Evolutionary conservation across 1,140 invertebrate species (phyloP), one percentile per base, ranked within the genome.

Genomic region (Tetramorium simillimum): DNA sequence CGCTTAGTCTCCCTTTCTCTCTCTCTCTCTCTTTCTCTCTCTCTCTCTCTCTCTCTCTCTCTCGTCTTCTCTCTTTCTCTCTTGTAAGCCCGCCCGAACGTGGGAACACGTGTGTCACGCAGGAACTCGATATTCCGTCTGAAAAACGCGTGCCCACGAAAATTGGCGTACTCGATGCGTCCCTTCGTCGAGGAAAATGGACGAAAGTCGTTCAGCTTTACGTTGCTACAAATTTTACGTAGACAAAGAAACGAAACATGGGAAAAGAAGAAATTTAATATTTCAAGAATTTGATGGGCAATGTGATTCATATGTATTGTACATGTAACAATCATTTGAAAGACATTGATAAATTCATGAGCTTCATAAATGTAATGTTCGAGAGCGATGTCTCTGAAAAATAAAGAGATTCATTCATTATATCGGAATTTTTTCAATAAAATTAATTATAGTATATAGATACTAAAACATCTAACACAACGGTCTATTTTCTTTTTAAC

Each of bases 31-130:
- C 56, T 24, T n/a, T 24, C 28, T 43, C 12, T 9, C n/a, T 18
- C 40, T 14, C 37, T n/a, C 62, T 40, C 28, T 63, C 60, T 37
- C 28, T 9, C 18, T 69, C n/a, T 24, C n/a, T 46, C 10, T 24
- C 12, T 14, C 33, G 28, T 28, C 37, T 12, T 18, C 18, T 69
- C n/a, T 46, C n/a, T 69, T 24, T 24, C 2, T 7, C 40, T 69
- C n/a, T 46, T 53, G 46, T 56, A 69, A 51, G n/a, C n/a, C 37
- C 63, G 49, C 5, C 12, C 40, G 14, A 73, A 49, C 40, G 14
- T 53, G 69, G 80, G 56, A 53, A 73, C 80, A 82, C 53, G 40
- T 60, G 80, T 49, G 40, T 82, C 80, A 82, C 67, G 51, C 24
- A 40, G 40, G 18, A 72, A 73, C 69, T 84, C 80, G 67, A 84